Evolutionary conservation across 2,113 vertebrate species (phyloP).

Genomic region (Haemorhous mexicanus): DNA sequence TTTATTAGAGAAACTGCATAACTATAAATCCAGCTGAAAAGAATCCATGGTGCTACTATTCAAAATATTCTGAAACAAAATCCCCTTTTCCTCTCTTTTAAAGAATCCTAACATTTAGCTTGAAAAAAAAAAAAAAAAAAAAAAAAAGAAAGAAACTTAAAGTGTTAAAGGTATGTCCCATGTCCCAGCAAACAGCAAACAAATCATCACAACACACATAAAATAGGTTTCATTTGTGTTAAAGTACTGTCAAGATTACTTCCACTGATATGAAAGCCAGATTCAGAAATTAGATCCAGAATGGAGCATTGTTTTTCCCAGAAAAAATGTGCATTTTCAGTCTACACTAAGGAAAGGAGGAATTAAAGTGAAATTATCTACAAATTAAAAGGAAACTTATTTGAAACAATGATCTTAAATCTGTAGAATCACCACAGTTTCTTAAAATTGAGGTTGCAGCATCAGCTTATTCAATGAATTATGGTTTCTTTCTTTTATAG

Average conservation of each 20-base stretch:
- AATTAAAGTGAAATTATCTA: background rate
- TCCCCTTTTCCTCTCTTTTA: background rate
- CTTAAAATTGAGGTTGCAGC: background rate
- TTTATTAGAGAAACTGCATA: background rate
- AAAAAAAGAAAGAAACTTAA: background rate
- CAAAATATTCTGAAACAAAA: background rate
- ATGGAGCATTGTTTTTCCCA: background rate
- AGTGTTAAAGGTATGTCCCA: background rate
- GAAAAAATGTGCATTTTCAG: background rate
- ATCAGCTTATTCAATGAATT: background rate
- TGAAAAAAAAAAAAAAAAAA: background rate
- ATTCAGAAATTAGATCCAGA: background rate
- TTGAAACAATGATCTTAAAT: background rate
- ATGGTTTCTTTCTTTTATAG: background rate
- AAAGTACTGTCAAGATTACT: background rate
- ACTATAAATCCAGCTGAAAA: background rate
- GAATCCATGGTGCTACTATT: background rate
- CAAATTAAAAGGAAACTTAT: background rate
- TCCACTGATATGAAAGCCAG: background rate
- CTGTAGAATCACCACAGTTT: background rate
- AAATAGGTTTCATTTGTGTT: background rate
- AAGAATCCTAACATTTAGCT: background rate
- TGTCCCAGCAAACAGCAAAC: background rate
- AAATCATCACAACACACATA: background rate
- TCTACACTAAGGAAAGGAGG: background rate